Evolutionary conservation across 2,888 invertebrate genomes (phyloP).

Genomic region (Drosophila neotestacea): DNA sequence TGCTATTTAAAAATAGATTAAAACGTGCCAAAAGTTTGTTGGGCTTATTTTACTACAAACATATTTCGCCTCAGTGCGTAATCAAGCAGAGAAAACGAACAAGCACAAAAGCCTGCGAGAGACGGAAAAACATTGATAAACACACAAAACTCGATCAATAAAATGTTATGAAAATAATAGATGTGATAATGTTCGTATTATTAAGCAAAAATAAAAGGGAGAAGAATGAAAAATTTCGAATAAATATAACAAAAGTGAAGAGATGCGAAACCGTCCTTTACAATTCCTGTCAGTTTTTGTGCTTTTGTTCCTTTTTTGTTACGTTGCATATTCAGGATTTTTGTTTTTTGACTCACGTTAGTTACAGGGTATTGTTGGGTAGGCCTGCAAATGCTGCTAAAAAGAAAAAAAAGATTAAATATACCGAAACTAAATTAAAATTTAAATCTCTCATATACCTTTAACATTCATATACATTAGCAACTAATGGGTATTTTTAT

Average conservation of each 20-base stretch:
- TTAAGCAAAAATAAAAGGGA: background rate
- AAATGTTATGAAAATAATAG: constrained; percentile 51
- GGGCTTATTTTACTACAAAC: constrained; percentile 11
- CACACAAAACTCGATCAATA: constrained; percentile 28
- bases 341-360: background rate
- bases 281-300: background rate
- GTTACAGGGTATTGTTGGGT: background rate
- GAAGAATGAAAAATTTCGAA: background rate
- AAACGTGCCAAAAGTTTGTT: constrained; percentile 19
- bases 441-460: too few species aligned
- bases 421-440: background rate
- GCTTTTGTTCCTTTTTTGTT: constrained; percentile 16
- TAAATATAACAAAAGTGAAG: constrained; percentile 4
- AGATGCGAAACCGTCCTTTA: background rate
- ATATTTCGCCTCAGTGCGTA: constrained; percentile 26
- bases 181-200: constrained; percentile 37
- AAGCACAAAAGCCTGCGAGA: background rate
- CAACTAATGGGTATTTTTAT: too few species aligned
- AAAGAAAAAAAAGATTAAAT: background rate
- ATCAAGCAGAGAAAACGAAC: constrained; percentile 15
- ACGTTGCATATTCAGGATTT: constrained; percentile 16
- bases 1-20: constrained; percentile 41
- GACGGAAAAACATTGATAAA: background rate
- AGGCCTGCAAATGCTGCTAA: background rate
- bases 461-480: too few species aligned